Percentiles rank a stretch among this genome's conserved stretches.
Evolutionary conservation across 2,113 vertebrate species (phyloP).

Genomic region (Crocuta crocuta): DNA sequence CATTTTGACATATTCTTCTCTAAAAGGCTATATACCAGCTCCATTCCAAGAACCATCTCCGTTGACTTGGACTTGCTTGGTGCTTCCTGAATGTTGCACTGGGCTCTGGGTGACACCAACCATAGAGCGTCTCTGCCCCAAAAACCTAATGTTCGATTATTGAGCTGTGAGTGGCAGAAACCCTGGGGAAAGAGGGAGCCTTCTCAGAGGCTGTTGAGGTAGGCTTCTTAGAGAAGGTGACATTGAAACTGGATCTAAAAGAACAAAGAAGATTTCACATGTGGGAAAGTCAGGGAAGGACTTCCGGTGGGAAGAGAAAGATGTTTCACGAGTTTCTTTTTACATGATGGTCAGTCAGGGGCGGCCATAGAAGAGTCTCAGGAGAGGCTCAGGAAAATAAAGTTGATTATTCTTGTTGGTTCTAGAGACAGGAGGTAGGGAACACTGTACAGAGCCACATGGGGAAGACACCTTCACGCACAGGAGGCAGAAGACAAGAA

Average conservation of each 20-base stretch:
- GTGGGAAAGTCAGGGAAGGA: neutral
- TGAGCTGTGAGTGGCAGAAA: neutral
- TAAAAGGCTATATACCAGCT: neutral
- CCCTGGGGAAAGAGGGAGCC: neutral
- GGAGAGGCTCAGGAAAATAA: neutral
- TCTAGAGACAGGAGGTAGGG: neutral
- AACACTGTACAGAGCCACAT: neutral
- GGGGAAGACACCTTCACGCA: too few relatives aligned
- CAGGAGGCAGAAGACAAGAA: neutral
- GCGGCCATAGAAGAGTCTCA: neutral
- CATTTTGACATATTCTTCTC: neutral
- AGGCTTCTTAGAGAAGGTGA: neutral
- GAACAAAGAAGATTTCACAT: neutral
- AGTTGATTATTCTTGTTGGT: neutral
- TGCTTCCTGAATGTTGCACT: neutral
- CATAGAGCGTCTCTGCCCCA: neutral
- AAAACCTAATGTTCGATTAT: neutral
- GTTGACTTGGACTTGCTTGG: neutral
- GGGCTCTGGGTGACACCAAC: neutral
- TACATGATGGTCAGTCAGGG: neutral
- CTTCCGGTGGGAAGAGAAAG: neutral
- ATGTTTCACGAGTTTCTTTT: neutral
- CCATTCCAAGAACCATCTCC: neutral
- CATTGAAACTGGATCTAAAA: neutral
- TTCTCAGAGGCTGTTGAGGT: neutral